These are phyloP conservation scores for Cylloceria caligata DNA, from an alignment of 2,888 invertebrate species.

Conservation along the genomic window DNA sequence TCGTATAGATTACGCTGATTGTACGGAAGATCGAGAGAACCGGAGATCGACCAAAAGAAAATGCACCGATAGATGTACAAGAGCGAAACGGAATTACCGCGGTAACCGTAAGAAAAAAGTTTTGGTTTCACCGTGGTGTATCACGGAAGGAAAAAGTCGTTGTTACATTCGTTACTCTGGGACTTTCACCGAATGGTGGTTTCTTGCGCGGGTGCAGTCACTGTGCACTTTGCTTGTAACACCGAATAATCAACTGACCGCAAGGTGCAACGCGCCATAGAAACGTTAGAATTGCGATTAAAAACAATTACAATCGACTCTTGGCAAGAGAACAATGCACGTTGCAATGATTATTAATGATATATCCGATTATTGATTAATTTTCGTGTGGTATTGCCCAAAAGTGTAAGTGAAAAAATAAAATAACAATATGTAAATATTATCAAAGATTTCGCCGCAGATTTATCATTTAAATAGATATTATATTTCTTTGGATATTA, in stretches of 20 bases:
- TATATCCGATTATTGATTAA: no score
- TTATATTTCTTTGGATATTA: no score
- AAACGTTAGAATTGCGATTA: slow-evolving; percentile 18
- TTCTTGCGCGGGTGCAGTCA: slow-evolving; percentile 28
- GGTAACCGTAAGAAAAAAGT: slow-evolving; percentile 21
- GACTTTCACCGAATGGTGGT: slow-evolving; percentile 63
- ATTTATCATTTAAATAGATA: neutral
- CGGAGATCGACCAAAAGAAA: neutral
- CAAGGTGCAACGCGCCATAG: slow-evolving; percentile 18
- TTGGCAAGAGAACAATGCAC: neutral
- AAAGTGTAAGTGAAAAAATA: no score
- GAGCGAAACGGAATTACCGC: neutral
- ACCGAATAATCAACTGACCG: slow-evolving; percentile 47
- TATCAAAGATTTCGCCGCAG: no score
- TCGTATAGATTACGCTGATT: neutral
- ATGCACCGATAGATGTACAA: slow-evolving; percentile 7
- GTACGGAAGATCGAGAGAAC: no score
- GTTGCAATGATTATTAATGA: neutral
- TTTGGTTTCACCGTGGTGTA: slow-evolving; percentile 28
- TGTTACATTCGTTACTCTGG: slow-evolving; percentile 52
- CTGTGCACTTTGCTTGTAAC: slow-evolving; percentile 45
- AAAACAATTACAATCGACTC: neutral
- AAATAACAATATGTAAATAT: no score
- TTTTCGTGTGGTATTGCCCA: no score
- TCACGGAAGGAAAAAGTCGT: slow-evolving; percentile 56